Percentiles rank a stretch among this genome's conserved stretches.
phyloP scores from a whole-genome alignment of 1,140 invertebrate species.

The Dinoponera quadriceps region DNA sequence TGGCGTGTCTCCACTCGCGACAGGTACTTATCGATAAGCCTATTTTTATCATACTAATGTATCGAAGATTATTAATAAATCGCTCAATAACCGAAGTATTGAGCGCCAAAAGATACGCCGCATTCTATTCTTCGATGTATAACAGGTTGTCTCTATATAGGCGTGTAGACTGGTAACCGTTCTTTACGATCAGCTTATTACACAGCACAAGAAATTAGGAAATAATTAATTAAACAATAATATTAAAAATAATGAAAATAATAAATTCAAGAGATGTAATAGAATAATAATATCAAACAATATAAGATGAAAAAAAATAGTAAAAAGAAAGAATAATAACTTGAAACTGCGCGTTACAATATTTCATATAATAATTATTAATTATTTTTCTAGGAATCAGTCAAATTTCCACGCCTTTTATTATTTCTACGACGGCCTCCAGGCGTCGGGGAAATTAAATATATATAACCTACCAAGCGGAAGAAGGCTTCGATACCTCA shows the following conservation, averaged over 20 bases:
- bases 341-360: not conserved
- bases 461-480: slow-evolving; percentile 88
- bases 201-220: not conserved
- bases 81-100: not conserved
- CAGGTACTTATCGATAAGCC: slow-evolving; percentile 85
- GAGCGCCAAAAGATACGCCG: not conserved
- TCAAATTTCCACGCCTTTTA: slow-evolving; percentile 96
- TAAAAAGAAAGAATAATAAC: slow-evolving; percentile 27
- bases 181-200: not conserved
- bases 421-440: slow-evolving; percentile 94
- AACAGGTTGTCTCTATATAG: slow-evolving; percentile 9
- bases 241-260: slow-evolving; percentile 11
- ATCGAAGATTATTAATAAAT: not conserved
- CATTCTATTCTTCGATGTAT: slow-evolving; percentile 7
- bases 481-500: slow-evolving; percentile 92
- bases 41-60: not conserved
- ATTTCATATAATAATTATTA: slow-evolving; percentile 12
- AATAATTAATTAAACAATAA: not conserved
- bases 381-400: slow-evolving; percentile 87
- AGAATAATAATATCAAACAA: not conserved
- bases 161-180: not conserved
- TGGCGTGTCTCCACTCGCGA: slow-evolving; percentile 93
- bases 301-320: slow-evolving; percentile 13
- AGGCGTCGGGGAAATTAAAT: slow-evolving; percentile 87
- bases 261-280: not conserved